Evolutionary conservation across 1,140 invertebrate species (phyloP).

Genomic region (Brachionus plicatilis): DNA sequence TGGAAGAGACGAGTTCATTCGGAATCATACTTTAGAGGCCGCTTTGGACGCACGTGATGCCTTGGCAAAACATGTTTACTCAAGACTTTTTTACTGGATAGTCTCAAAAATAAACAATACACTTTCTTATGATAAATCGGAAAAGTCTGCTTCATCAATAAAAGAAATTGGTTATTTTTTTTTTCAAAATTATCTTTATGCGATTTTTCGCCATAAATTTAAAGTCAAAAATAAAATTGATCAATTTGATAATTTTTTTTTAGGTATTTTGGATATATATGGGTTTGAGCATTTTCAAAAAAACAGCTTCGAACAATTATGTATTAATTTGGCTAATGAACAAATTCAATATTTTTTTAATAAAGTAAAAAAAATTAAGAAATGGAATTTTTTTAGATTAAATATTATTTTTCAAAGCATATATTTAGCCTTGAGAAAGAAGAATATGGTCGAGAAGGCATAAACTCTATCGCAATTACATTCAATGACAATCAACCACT

Average conservation of each 20-base stretch:
- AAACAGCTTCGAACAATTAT: constrained; percentile 76
- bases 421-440: constrained; percentile 71
- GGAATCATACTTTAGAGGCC: constrained; percentile 60
- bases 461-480: constrained; percentile 68
- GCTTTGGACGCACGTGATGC: constrained; percentile 66
- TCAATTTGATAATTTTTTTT: not conserved
- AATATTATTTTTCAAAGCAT: constrained; percentile 60
- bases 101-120: constrained; percentile 63
- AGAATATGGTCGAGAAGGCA: constrained; percentile 68
- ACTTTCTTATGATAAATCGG: constrained; percentile 58
- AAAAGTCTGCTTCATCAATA: constrained; percentile 42
- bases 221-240: too few relatives aligned
- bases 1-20: constrained; percentile 42
- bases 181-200: not conserved
- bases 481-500: constrained; percentile 72
- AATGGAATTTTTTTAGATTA: not conserved
- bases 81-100: constrained; percentile 65
- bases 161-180: constrained; percentile 5
- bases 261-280: constrained; percentile 66
- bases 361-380: constrained; percentile 65
- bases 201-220: too few relatives aligned
- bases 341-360: constrained; percentile 78
- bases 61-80: constrained; percentile 66
- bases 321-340: constrained; percentile 88
- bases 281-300: constrained; percentile 65